These are phyloP conservation scores for Micropoecilia bifurca DNA, from an alignment of 2,797 vertebrate species.

Conservation along the genomic window DNA sequence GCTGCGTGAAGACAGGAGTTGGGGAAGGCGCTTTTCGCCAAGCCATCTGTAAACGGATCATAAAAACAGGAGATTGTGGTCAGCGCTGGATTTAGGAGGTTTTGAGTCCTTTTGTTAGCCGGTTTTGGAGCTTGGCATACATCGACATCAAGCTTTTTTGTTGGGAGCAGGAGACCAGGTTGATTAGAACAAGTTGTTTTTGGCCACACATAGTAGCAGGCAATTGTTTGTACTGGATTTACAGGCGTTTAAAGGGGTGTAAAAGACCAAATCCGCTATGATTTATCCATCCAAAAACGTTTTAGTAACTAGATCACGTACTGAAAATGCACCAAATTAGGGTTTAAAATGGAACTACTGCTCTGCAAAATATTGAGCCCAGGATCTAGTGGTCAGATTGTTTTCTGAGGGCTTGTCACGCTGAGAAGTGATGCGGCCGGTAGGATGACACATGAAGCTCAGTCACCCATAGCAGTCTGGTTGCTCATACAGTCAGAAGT, in stretches of 20 bases:
- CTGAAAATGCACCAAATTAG: neutral
- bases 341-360: neutral
- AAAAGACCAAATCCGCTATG: neutral
- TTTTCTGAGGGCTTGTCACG: neutral
- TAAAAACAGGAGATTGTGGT: slow-evolving; percentile 1
- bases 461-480: slow-evolving; percentile 6
- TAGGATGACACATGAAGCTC: slow-evolving; percentile 47
- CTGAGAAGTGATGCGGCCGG: slow-evolving; percentile 35
- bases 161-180: neutral
- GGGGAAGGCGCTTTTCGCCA: neutral
- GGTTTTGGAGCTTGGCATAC: neutral
- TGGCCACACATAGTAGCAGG: neutral
- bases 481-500: slow-evolving; percentile 1
- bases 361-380: neutral
- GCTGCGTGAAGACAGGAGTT: neutral
- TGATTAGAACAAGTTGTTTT: neutral
- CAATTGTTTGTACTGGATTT: neutral
- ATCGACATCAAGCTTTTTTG: neutral
- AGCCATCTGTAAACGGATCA: neutral
- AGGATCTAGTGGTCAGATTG: neutral
- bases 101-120: neutral
- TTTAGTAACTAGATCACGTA: neutral
- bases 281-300: neutral
- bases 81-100: neutral
- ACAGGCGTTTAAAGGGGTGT: neutral